Evolutionary conservation across 1,140 invertebrate species (phyloP), one percentile per base, ranked within the genome.

Genomic region (Drosophila parabipectinata): DNA sequence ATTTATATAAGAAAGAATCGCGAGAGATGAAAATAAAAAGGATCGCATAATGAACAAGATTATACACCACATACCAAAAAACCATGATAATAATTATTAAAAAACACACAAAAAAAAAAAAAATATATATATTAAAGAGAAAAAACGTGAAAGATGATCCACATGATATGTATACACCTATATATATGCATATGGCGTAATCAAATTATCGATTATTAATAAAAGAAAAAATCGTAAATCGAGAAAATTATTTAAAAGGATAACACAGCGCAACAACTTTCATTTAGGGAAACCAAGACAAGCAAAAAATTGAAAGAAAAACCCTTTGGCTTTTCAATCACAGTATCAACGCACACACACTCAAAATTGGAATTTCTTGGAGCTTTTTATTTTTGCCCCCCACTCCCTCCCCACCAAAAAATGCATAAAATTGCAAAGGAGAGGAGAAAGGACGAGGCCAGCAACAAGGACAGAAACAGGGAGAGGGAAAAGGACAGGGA

Each of bases 121-220:
- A 28, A 3, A 32, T 5, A 66, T 12, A 21, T 28, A 28, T 28
- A 28, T 28, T 6, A 28, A 28, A 28, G 26, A 26, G 26, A 28
- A 10, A 10, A 67, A 54, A 28, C 28, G 15, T 52, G 34, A 53
- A 32, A 48, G 18, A 62, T 88, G 79, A 85, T 88, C 58, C 77
- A 87, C 80, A 57, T 82, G 66, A 87, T 85, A 82, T 85, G 77
- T 77, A 72, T 61, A 83, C 78, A 72, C 32, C 69, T 51, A 73
- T 63, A 72, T 69, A 78, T 85, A 80, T 84, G 71, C 77, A 87
- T 87, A 88, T 83, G 79, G 75, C 77, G 76, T 88, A 87, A 88
- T 79, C 74, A 79, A 79, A 87, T 87, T 79, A 87, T 88, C 83
- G 79, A 87, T 88, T 87, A 87, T 87, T 77, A 84, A 85, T 80